A percentile compares a stretch with the other conserved stretches of the same genome.
These are phyloP conservation scores for Calliopsis andreniformis DNA, from an alignment of 1,140 invertebrate species.

Conservation along the genomic window DNA sequence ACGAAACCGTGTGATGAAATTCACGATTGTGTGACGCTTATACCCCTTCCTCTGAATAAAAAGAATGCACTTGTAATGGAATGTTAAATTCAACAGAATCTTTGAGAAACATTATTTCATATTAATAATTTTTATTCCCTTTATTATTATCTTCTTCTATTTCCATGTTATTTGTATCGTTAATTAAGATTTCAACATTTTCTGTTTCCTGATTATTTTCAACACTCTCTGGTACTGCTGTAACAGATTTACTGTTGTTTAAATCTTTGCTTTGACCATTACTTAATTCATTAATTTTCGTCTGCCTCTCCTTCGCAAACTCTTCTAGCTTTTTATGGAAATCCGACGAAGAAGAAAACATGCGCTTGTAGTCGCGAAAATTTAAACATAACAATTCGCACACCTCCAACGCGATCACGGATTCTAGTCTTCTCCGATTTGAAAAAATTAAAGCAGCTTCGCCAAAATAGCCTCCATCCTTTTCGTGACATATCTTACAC, in stretches of 20 bases:
- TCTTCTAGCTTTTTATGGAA: slow-evolving; percentile 56
- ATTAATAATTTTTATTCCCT: slow-evolving; percentile 8
- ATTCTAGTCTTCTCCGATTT: slow-evolving; percentile 64
- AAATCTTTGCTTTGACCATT: neutral
- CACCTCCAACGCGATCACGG: slow-evolving; percentile 69
- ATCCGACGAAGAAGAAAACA: slow-evolving; percentile 52
- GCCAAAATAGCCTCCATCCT: slow-evolving; percentile 81
- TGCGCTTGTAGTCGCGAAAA: slow-evolving; percentile 66
- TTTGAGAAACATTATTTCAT: neutral
- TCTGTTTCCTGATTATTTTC: neutral
- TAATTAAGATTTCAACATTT: neutral
- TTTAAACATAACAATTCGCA: slow-evolving; percentile 72
- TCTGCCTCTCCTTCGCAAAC: slow-evolving; percentile 24
- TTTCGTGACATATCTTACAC: slow-evolving; percentile 78
- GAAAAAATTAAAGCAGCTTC: slow-evolving; percentile 72
- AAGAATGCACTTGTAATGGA: too few relatives aligned
- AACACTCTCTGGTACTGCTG: too few relatives aligned
- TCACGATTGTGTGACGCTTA: too few relatives aligned
- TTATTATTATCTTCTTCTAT: neutral
- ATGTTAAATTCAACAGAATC: neutral
- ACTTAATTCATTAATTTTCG: slow-evolving; percentile 28
- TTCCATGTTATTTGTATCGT: neutral
- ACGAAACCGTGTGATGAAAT: neutral
- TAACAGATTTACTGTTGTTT: neutral
- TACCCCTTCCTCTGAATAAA: neutral